Base-by-base conservation (phyloP, 2,888 invertebrate genomes). In the Thysanoteuthis rhombus region DNA sequence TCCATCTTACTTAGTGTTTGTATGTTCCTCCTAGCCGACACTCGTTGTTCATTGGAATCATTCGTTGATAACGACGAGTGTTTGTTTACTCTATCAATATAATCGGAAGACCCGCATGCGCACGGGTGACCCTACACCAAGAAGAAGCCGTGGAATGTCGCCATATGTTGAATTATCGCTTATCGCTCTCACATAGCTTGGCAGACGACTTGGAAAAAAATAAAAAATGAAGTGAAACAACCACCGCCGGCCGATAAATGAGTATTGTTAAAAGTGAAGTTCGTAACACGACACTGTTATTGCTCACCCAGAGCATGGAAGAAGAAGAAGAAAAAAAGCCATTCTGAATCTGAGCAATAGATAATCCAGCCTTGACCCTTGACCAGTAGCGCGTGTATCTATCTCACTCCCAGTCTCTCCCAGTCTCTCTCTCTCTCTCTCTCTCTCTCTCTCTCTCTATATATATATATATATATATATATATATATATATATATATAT, bases 141-240 rank as follows among this genome's bases (percentile, higher is more conserved):
- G n/a, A 75, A n/a, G 75, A 75, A 75, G 36, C 36, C 19, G 12
- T 75, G 75, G 75, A 75, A 75, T 75, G 75, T 75, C 75, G 75
- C 75, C 75, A 75, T 75, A 75, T 75, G 75, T 75, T 75, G n/a
- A 75, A 75, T 75, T 75, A 75, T 75, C 75, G 75, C 75, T 75
- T 75, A 75, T 75, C 75, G 75, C n/a, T 22, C 36, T 75, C 75
- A 16, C 75, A 75, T 75, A 36, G n/a, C 36, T 75, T 16, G 75
- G 75, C 75, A 75, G n/a, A 75, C 75, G n/a, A 75, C 75, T 75
- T 75, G 36, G 75, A 75, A 75, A 75, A 75, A 75, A 36, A 75
- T 36, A 75, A 75, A n/a, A 58, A 58, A 32, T 32, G 25, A 58
- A 58, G 32, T 58, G 75, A 75, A 75, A 75, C 75, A 36, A 75